These are phyloP conservation scores for Melanerpes formicivorus DNA, from an alignment of 2,113 vertebrate species.

Conservation along the genomic window DNA sequence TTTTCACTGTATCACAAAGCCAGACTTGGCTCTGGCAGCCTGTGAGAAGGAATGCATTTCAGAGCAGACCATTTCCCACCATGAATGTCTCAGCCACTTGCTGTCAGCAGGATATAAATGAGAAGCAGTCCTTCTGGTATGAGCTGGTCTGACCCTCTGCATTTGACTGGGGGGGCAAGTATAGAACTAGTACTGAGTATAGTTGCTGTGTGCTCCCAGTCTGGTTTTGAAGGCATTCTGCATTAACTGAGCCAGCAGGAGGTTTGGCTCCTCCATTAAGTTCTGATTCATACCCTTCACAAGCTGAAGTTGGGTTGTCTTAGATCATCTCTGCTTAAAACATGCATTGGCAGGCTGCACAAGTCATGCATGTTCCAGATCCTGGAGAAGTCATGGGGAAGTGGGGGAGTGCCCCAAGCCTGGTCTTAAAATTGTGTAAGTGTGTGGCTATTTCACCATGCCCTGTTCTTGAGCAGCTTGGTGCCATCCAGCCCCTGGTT, in stretches of 20 bases:
- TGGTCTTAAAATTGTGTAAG: neutral
- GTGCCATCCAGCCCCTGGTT: neutral
- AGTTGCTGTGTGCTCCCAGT: neutral
- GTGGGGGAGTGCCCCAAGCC: neutral
- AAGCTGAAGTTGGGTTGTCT: neutral
- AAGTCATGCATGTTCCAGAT: neutral
- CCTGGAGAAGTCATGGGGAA: neutral
- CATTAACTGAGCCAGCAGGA: neutral
- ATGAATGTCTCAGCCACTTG: neutral
- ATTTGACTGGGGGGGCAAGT: neutral
- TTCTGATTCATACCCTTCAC: neutral
- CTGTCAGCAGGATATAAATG: neutral
- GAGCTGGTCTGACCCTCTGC: neutral
- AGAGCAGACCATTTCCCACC: neutral
- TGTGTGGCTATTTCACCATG: rapidly evolving
- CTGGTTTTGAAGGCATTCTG: neutral
- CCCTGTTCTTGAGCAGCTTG: neutral
- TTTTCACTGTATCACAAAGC: neutral
- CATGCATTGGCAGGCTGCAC: neutral
- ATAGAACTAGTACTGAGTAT: neutral
- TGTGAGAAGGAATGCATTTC: neutral
- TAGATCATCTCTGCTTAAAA: neutral
- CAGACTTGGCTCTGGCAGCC: neutral
- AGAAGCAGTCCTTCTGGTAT: neutral
- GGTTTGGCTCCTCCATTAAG: neutral